Evolutionary conservation across 2,888 invertebrate species (phyloP).

Genomic region (Lithophane semibrunnea): DNA sequence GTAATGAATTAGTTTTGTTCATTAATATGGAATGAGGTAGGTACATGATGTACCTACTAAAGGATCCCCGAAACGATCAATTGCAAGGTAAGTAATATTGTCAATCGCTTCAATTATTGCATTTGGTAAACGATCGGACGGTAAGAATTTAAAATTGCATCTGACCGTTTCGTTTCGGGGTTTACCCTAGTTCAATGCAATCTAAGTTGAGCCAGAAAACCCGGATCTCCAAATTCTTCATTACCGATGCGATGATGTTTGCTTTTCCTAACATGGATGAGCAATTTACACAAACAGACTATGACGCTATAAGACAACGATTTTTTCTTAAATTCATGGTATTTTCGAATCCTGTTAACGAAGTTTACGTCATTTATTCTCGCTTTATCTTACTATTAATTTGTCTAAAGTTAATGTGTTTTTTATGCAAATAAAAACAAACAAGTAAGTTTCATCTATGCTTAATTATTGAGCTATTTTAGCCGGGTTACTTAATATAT

Average conservation of each 20-base stretch:
- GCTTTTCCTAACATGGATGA: slow-evolving; percentile 10
- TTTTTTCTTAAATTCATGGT: slow-evolving; percentile 4
- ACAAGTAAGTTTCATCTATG: background rate
- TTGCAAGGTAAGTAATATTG: no score
- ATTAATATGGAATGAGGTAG: background rate
- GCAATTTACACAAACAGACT: slow-evolving; percentile 6
- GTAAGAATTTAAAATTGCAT: no score
- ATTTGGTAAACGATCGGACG: no score
- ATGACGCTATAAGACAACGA: background rate
- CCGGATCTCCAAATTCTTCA: slow-evolving; percentile 5
- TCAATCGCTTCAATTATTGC: no score
- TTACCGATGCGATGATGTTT: background rate
- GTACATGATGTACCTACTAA: background rate
- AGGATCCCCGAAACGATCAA: no score
- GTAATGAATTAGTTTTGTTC: background rate
- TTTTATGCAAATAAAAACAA: background rate
- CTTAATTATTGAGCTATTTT: background rate
- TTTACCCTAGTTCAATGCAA: background rate
- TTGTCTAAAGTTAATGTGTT: background rate
- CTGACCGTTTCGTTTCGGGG: no score
- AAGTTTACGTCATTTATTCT: slow-evolving; percentile 11
- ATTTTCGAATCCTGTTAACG: background rate
- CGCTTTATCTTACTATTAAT: background rate
- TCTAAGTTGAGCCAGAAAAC: background rate
- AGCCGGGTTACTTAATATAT: background rate